Evolutionary conservation across 2,797 vertebrate species (phyloP).

Genomic region (Coluber constrictor): DNA sequence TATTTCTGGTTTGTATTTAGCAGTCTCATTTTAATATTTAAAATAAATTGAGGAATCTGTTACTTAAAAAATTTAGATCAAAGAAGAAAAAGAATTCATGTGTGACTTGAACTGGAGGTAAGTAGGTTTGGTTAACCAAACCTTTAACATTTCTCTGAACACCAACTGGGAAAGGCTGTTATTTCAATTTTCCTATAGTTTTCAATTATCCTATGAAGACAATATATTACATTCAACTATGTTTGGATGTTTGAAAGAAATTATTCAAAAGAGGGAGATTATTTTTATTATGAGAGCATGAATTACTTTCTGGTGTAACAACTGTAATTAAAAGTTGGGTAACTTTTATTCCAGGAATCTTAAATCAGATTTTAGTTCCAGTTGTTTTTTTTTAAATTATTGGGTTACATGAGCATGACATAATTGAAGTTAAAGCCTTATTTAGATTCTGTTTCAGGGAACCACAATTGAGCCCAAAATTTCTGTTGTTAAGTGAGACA

Average conservation of each 20-base stretch:
- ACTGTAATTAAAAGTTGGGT: neutral
- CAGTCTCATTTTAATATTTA: neutral
- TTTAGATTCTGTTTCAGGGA: neutral
- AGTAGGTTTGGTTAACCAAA: neutral
- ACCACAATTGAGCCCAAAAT: neutral
- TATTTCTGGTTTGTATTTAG: neutral
- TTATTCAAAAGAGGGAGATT: neutral
- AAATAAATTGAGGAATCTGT: neutral
- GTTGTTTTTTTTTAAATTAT: neutral
- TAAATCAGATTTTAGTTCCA: neutral
- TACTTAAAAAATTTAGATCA: neutral
- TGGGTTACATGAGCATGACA: neutral
- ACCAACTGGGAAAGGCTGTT: neutral
- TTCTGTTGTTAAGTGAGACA: neutral
- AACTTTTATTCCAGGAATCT: neutral
- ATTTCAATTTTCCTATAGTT: neutral
- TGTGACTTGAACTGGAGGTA: neutral
- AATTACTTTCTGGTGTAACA: neutral
- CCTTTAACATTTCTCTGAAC: neutral
- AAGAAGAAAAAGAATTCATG: neutral
- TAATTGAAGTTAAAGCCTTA: neutral
- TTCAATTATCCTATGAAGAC: neutral
- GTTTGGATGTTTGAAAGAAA: neutral
- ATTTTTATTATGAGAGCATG: neutral
- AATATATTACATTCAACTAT: neutral